Evolutionary conservation across 2,888 invertebrate genomes (phyloP).

Genomic region (Drosophila lacicola): DNA sequence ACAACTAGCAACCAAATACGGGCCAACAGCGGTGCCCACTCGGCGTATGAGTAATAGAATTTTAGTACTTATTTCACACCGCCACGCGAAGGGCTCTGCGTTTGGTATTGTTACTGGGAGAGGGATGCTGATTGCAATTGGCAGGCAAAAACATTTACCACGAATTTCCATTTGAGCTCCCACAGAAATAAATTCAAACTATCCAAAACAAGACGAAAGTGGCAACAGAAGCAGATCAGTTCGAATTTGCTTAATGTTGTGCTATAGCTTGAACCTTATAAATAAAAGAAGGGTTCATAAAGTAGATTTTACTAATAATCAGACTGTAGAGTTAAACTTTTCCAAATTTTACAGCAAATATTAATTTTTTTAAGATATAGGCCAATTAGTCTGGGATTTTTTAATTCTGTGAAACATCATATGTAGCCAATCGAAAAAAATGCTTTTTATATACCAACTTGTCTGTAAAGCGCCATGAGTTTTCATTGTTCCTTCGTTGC

Average conservation of each 20-base stretch:
- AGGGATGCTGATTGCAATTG: not conserved
- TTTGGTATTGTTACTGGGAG: not conserved
- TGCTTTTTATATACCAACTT: too few relatives aligned
- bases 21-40: not conserved
- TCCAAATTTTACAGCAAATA: too few relatives aligned
- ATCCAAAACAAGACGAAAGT: not conserved
- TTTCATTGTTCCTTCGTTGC: not conserved
- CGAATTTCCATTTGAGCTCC: constrained; percentile 5
- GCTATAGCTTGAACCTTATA: too few relatives aligned
- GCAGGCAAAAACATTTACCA: constrained; percentile 8
- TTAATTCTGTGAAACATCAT: too few relatives aligned
- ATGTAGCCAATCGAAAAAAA: too few relatives aligned
- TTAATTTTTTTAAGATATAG: too few relatives aligned
- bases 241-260: not conserved
- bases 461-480: too few relatives aligned
- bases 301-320: too few relatives aligned
- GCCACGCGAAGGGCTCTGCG: not conserved
- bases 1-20: constrained; percentile 7
- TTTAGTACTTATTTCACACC: constrained; percentile 5
- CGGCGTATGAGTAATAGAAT: constrained; percentile 42
- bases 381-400: too few relatives aligned
- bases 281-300: too few relatives aligned
- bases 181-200: not conserved
- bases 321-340: too few relatives aligned
- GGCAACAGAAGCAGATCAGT: not conserved